A percentile compares a stretch with the other conserved stretches of the same genome.
phyloP scores from a whole-genome alignment of 1,140 invertebrate genomes.

The Heliothis subflexa region DNA sequence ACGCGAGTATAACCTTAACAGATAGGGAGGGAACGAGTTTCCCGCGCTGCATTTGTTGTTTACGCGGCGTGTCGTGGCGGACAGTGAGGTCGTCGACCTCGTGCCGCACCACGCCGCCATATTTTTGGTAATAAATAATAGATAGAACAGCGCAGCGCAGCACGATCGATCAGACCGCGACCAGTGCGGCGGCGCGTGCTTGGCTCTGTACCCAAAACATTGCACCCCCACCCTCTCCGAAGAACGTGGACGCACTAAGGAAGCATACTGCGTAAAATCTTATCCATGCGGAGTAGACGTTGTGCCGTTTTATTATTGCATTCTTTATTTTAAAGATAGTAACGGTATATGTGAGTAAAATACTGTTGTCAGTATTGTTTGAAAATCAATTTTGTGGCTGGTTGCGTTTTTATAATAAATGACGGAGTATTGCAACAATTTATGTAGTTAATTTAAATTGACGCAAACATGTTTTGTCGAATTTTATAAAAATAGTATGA shows the following conservation, averaged over 20 bases:
- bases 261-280: slow-evolving; percentile 14
- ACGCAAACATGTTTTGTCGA: slow-evolving; percentile 29
- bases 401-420: too few species aligned
- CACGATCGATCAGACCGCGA: slow-evolving; percentile 77
- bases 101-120: slow-evolving; percentile 80
- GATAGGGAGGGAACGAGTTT: slow-evolving; percentile 70
- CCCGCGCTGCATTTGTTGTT: slow-evolving; percentile 82
- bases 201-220: slow-evolving; percentile 75
- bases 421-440: background rate
- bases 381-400: background rate
- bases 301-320: background rate
- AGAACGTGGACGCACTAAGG: slow-evolving; percentile 33
- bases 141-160: slow-evolving; percentile 72
- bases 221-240: slow-evolving; percentile 70
- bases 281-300: slow-evolving; percentile 1
- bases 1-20: slow-evolving; percentile 47
- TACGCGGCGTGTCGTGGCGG: slow-evolving; percentile 74
- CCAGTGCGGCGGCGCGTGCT: slow-evolving; percentile 76
- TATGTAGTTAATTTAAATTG: background rate
- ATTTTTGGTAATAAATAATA: slow-evolving; percentile 85
- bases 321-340: background rate
- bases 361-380: background rate
- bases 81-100: slow-evolving; percentile 74
- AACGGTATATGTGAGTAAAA: background rate
- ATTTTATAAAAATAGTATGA: slow-evolving; percentile 11